Evolutionary conservation across 2,113 vertebrate genomes (phyloP).

Genomic region (Melospiza georgiana): DNA sequence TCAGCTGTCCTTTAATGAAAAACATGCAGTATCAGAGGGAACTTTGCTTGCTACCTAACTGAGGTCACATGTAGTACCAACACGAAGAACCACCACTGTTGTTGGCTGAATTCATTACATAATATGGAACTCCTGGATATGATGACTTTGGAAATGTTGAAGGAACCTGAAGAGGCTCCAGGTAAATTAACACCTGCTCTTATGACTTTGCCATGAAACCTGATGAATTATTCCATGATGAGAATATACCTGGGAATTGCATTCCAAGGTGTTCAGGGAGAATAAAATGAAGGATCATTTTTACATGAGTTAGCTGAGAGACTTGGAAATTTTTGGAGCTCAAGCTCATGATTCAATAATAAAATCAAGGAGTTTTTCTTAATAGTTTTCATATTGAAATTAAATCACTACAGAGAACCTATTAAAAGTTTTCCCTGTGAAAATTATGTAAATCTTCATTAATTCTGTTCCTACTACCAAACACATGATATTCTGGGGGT

Average conservation of each 20-base stretch:
- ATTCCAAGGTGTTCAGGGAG: not conserved
- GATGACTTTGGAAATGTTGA: not conserved
- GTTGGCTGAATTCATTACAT: not conserved
- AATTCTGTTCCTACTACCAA: not conserved
- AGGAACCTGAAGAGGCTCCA: not conserved
- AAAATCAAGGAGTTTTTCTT: slow-evolving; percentile 24
- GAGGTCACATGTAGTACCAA: not conserved
- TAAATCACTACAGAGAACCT: not conserved
- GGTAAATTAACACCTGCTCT: not conserved
- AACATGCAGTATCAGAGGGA: not conserved
- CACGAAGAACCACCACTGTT: not conserved
- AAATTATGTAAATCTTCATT: not conserved
- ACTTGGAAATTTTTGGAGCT: not conserved
- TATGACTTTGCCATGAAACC: not conserved
- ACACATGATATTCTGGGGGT: not conserved
- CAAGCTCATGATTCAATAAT: not conserved
- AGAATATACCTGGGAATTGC: not conserved
- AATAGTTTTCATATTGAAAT: not conserved
- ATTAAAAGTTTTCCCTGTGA: not conserved
- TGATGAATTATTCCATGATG: not conserved
- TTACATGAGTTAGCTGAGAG: not conserved
- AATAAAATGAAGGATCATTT: not conserved
- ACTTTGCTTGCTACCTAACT: not conserved
- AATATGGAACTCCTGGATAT: not conserved
- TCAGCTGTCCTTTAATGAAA: not conserved